Base-by-base conservation (phyloP, 2,888 invertebrate species). In the Scotopteryx bipunctaria region DNA sequence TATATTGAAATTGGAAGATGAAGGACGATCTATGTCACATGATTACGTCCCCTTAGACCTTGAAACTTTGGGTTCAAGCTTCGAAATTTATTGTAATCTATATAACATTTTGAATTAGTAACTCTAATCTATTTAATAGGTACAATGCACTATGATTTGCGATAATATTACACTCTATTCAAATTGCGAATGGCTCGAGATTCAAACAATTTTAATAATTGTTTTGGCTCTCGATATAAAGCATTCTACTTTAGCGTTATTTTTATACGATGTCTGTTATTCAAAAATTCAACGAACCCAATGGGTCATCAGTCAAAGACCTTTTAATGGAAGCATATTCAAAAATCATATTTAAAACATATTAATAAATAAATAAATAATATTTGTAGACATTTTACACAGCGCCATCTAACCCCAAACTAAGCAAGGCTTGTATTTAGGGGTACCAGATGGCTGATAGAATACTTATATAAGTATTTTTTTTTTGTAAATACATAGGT, bases 211-310 rank as follows among this genome's bases (percentile, higher is more conserved):
- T 11, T 41, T 31, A n/a, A 41, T 29, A 17, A 31, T 31, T 21
- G n/a, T 42, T 14, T 33, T 42, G 42, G 32, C 42, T 15, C 42
- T 32, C 32, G 32, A 52, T 45, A 15, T 36, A 42, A 27, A n/a
- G 25, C 51, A 23, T 41, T 50, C 13, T 53, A 23, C 37, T 13
- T 27, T 15, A 32, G 2, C 13, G 5, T 19, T 42, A 31, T 31
- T 41, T 17, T 41, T 14, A 17, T 32, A 40, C 27, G 11, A 42
- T 19, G 32, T 31, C 19, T 17, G 16, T 42, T 16, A 41, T 36
- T 37, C 27, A 37, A 36, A 32, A 25, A 35, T 35, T 36, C 43
- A 37, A 35, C 41, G 45, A 51, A 31, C 44, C 19, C 23, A 8
- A 1, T 4, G 13, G 50, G 43, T 45, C 42, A 14, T 6, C 1